Base-by-base conservation (phyloP, 2,797 vertebrate genomes). In the Chiloscyllium punctatum region DNA sequence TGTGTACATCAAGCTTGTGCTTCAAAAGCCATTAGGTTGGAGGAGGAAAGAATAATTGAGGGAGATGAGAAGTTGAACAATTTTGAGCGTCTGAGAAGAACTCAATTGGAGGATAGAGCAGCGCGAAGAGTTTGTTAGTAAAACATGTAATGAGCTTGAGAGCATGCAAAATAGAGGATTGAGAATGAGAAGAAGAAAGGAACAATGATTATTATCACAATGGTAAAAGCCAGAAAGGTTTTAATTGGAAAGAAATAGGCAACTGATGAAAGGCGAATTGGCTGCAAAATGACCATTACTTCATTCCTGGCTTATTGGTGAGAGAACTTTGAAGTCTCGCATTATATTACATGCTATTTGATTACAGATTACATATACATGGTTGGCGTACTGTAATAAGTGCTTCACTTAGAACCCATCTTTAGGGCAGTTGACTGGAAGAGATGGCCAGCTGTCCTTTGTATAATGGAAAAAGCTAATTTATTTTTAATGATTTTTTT, bases 391-490 rank as follows among this genome's bases (percentile, higher is more conserved):
- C 57, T 51, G 53, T 90, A 90, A 53, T 91, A 91, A 91, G 53
- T 62, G 88, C 53, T 62, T 91, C 53, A 62, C 88, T 66, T 48
- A 84, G 82, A 48, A 48, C 42, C 21, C 88, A 91, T 66, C 62
- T 91, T 91, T 91, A 91, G 57, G 53, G 53, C 88, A 66, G 53
- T 91, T 62, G 88, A 91, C 88, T 91, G 88, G 88, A 91, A 91
- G 88, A 66, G 88, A 91, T 91, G 66, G 15, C 88, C 53, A 91
- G 88, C 88, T 91, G 88, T 91, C 66, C 88, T 33, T 66, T 91
- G 88, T 91, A 91, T n/a, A 91, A 62, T 66, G 88, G 88, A 62
- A 66, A 91, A 91, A 91, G 88, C 88, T n/a, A 57, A 91, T 91
- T 91, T 91, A n/a, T 91, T 91, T 91, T 66, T 91, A n/a, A 57